Conservation (phyloP, 2,888 invertebrate species). For the Trachelus stipa region DNA sequence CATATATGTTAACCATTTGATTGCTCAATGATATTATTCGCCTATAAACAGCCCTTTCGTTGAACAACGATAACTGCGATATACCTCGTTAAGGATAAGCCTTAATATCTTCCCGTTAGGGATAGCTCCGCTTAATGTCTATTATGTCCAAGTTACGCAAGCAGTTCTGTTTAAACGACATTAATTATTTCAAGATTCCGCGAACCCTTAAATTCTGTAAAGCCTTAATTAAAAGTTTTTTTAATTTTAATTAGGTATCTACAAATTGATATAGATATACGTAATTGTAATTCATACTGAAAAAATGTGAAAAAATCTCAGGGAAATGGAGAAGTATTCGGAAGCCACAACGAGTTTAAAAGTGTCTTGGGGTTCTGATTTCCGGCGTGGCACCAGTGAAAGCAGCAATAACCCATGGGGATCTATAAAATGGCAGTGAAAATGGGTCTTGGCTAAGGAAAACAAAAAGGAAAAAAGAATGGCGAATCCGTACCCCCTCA, state of each 20-base stretch:
- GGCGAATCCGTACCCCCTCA: slow-evolving; percentile 6
- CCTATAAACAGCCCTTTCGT: background rate
- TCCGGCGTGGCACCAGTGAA: background rate
- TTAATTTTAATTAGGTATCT: background rate
- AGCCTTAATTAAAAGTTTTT: background rate
- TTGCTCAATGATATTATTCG: background rate
- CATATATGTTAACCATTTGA: background rate
- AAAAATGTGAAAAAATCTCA: background rate
- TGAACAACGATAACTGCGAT: background rate
- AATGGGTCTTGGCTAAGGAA: background rate
- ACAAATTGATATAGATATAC: background rate
- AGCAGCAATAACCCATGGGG: background rate
- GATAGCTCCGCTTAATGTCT: background rate
- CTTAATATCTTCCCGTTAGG: background rate
- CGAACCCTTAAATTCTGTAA: background rate
- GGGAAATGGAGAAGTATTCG: background rate
- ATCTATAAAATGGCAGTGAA: background rate
- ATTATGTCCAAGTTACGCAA: background rate
- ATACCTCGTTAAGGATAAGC: background rate
- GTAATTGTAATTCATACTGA: background rate
- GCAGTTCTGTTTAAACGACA: background rate
- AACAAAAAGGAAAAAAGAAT: slow-evolving; percentile 3
- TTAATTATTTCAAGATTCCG: background rate
- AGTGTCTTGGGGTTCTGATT: background rate
- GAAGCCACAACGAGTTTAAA: background rate